Base-by-base conservation (phyloP, 2,888 invertebrate genomes). In the Erynnis tages region DNA sequence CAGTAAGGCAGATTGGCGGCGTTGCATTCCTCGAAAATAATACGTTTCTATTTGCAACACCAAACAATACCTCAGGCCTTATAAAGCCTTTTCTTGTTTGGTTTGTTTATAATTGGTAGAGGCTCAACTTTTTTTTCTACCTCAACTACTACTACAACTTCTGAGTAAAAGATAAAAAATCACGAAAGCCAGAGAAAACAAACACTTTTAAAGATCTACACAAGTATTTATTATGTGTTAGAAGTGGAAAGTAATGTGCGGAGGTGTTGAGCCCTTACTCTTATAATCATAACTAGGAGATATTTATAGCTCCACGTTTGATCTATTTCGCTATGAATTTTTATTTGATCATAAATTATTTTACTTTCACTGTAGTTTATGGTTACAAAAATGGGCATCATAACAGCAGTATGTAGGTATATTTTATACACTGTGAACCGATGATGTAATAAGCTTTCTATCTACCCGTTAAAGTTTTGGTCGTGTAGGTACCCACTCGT, bases 271-370 rank as follows among this genome's bases (percentile, higher is more conserved):
- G 49, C 49, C 49, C 49, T 49, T 49, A 19, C 34, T 35, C 19
- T 27, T 50, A 35, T 50, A 50, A n/a, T n/a, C n/a, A n/a, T n/a
- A n/a, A n/a, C n/a, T 50, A 34, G 19, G 21, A 21, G 14, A 25
- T 35, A 43, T 43, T 41, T 50, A 50, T 50, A 43, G 35, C 14
- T 43, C 5, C 13, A 19, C 19, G 35, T 50, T 50, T 50, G 43
- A 50, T 50, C 50, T 50, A 50, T 50, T 50, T 50, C 43, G 34
- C 25, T 50, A 43, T 50, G 27, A 50, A 50, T 50, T 50, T 50
- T 50, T 50, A 50, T 43, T 30, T 17, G 40, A 10, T 34, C 40
- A 34, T 49, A 49, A 41, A 48, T 49, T 49, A 41, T 40, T 17
- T 25, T n/a, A 49, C 49, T 49, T 49, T 49, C 49, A 49, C 49